These are phyloP conservation scores for Himantopus leucocephalus DNA, from an alignment of 2,113 vertebrate genomes.

Conservation along the genomic window DNA sequence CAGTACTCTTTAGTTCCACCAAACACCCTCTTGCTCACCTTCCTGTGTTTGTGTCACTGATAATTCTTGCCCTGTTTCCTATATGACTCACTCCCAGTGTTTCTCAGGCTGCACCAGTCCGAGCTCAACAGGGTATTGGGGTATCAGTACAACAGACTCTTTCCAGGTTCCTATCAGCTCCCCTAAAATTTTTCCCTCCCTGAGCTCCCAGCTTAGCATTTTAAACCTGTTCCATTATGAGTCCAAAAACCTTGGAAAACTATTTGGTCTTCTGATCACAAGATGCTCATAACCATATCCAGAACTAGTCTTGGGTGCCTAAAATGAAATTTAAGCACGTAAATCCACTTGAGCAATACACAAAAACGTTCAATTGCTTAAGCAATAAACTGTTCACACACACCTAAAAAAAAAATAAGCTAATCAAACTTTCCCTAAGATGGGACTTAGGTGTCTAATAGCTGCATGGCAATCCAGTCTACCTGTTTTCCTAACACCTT, in stretches of 20 bases:
- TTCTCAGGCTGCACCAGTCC: background rate
- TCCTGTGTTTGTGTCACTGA: background rate
- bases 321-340: background rate
- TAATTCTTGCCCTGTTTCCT: background rate
- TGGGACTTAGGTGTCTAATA: background rate
- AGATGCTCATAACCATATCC: background rate
- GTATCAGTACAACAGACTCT: background rate
- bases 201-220: background rate
- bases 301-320: background rate
- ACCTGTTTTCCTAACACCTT: background rate
- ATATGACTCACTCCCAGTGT: rapidly evolving
- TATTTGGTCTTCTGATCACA: background rate
- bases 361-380: background rate
- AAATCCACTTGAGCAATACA: background rate
- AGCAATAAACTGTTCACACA: background rate
- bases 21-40: background rate
- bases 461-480: background rate
- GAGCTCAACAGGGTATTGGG: background rate
- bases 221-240: background rate
- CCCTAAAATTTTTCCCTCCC: background rate
- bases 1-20: background rate
- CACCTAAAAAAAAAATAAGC: background rate
- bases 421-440: background rate
- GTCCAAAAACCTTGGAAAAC: background rate
- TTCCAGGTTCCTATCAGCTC: background rate